Evolutionary conservation across 1,140 invertebrate genomes (phyloP), one percentile per base, ranked within the genome.

Genomic region (Macrosteles quadrilineatus): DNA sequence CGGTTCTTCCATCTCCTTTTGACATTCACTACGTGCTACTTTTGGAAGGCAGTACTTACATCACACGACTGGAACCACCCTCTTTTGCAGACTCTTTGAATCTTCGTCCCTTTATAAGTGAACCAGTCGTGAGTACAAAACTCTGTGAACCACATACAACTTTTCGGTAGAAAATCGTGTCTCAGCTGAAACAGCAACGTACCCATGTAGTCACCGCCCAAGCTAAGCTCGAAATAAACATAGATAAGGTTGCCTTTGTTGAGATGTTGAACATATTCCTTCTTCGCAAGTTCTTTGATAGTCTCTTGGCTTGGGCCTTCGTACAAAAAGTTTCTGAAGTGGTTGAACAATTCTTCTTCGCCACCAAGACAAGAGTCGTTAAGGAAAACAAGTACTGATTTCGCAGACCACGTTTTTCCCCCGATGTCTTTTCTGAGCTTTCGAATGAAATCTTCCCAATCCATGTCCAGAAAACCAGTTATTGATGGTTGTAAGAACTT

Each of bases 31-130:
- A n/a, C n/a, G n/a, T n/a, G n/a, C n/a, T n/a, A n/a, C n/a, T n/a
- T n/a, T n/a, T n/a, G n/a, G n/a, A n/a, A n/a, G n/a, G n/a, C n/a
- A n/a, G n/a, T 53, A 3, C 36, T 65, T 62, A 62, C 29, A 69
- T 73, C 69, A 55, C 67, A 50, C 36, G 75, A 75, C 62, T 77
- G 76, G 50, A 77, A 53, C 76, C 76, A 77, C 29, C 74, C 75
- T 70, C 74, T 72, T 59, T 77, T 75, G n/a, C 75, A 74, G 25
- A 77, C 72, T 23, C 76, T 73, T 68, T 75, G 75, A 4, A 77
- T 50, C 17, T 1, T 47, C 17, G 67, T 72, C 36, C 73, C 75
- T 53, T 73, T 27, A 50, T 76, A 77, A 11, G 53, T 23, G 4
- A 27, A 25, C 12, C 32, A 14, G 9, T 19, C 25, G 27, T 53